These are phyloP conservation scores for Oegoconia quadripuncta DNA, from an alignment of 2,888 invertebrate species.

Conservation along the genomic window DNA sequence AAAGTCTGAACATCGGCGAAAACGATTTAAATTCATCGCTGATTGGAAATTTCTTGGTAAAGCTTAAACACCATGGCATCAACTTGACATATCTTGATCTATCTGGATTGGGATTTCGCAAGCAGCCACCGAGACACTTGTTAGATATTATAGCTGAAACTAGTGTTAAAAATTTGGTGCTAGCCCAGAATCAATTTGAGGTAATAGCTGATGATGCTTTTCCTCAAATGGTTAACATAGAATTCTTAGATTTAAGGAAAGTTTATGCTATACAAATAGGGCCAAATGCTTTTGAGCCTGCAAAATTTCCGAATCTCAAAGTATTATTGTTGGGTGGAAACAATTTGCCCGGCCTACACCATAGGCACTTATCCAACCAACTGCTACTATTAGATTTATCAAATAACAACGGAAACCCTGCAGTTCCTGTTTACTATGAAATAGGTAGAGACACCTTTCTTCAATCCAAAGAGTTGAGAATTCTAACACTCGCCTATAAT, in stretches of 20 bases:
- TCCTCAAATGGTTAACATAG: slow-evolving; percentile 75
- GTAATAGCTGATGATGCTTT: slow-evolving; percentile 68
- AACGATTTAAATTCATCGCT: slow-evolving; percentile 69
- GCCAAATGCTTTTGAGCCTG: slow-evolving; percentile 61
- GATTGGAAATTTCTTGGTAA: slow-evolving; percentile 58
- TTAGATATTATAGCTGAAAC: slow-evolving; percentile 71
- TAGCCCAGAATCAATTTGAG: slow-evolving; percentile 79
- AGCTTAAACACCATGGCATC: slow-evolving; percentile 48
- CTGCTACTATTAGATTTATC: slow-evolving; percentile 73
- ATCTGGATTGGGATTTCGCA: slow-evolving; percentile 74
- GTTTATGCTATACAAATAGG: slow-evolving; percentile 68
- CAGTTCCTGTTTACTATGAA: slow-evolving; percentile 68
- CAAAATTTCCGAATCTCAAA: slow-evolving; percentile 71
- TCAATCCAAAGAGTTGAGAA: slow-evolving; percentile 62
- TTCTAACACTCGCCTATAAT: slow-evolving; percentile 76
- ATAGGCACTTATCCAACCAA: slow-evolving; percentile 65
- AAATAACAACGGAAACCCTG: slow-evolving; percentile 61
- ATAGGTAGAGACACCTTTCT: slow-evolving; percentile 70
- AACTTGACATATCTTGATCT: slow-evolving; percentile 68
- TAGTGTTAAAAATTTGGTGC: slow-evolving; percentile 63
- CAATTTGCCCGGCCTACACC: slow-evolving; percentile 72
- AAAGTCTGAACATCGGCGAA: slow-evolving; percentile 69
- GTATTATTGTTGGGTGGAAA: slow-evolving; percentile 74
- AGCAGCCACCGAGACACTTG: slow-evolving; percentile 62
- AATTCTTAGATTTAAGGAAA: slow-evolving; percentile 75